Evolutionary conservation across 1,140 invertebrate species (phyloP).

Genomic region (Limonius californicus): DNA sequence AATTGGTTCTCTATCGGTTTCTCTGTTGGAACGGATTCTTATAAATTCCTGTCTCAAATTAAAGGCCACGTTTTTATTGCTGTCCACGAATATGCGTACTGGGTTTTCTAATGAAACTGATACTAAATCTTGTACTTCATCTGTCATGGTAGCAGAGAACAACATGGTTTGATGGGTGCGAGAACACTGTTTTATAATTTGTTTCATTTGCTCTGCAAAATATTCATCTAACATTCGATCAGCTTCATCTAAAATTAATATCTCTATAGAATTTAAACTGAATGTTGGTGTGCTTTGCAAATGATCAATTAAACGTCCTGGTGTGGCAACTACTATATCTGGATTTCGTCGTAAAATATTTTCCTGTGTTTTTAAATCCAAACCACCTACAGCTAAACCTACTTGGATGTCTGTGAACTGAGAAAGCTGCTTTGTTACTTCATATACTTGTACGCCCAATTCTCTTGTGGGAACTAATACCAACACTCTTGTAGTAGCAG

Average conservation of each 20-base stretch:
- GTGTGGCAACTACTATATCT: constrained; percentile 97
- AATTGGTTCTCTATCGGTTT: constrained; percentile 88
- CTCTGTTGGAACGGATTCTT: constrained; percentile 68
- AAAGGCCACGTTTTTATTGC: constrained; percentile 92
- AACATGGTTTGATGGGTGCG: constrained; percentile 94
- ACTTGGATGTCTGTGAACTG: constrained; percentile 84
- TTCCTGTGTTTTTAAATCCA: constrained; percentile 93
- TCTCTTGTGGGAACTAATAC: constrained; percentile 96
- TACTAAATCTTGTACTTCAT: constrained; percentile 89
- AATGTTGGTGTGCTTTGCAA: constrained; percentile 94
- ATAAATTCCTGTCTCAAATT: constrained; percentile 97
- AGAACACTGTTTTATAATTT: constrained; percentile 88
- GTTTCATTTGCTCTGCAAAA: constrained; percentile 98
- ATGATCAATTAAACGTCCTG: constrained; percentile 96
- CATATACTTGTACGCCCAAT: constrained; percentile 86
- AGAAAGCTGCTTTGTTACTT: constrained; percentile 86
- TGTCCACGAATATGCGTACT: constrained; percentile 91
- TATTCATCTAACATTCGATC: constrained; percentile 97
- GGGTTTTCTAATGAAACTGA: constrained; percentile 88
- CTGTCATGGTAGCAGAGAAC: constrained; percentile 99
- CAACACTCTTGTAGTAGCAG: constrained; percentile 77
- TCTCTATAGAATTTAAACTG: constrained; percentile 85
- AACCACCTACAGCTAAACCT: constrained; percentile 83
- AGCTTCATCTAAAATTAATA: constrained; percentile 92
- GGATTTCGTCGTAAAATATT: constrained; percentile 82